Evolutionary conservation across 2,888 invertebrate genomes (phyloP), one percentile per base, ranked within the genome.

Genomic region (Elegia similella): DNA sequence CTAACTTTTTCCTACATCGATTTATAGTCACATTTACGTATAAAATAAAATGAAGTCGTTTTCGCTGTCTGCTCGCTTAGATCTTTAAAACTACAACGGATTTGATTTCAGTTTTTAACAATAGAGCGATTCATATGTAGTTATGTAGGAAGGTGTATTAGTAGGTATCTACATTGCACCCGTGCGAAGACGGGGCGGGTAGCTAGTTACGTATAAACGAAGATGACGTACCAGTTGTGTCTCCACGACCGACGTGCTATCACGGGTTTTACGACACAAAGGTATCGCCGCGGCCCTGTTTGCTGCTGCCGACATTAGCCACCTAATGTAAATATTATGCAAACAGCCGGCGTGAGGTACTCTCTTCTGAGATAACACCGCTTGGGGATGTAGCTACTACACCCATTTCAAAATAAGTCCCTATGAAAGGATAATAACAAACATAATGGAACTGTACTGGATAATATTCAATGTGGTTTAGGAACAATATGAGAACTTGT

Each of bases 261-360:
- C 56, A 42, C 15, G 42, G 43, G 34, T 55, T 54, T 57, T 47
- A 57, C 17, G 55, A 46, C 38, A 53, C 57, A 38, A 47, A 60
- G 59, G 58, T 62, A 58, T 59, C 38, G 55, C 16, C 43, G 23
- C 44, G 52, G 44, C 57, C 54, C 60, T 66, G 59, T 69, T 65
- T 62, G 66, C 60, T 54, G 59, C 54, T 59, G 52, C 60, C 63
- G 68, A 68, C 72, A 69, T 73, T 74, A 69, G 62, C 65, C 61
- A 66, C 67, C 62, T 70, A 70, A 78, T 80, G 75, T 70, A 69
- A 78, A 77, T 80, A 76, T 76, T 76, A 75, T 82, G 72, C 73
- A 75, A 80, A 79, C 73, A 72, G 68, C 71, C 64, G 63, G 65
- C 65, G 67, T 65, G 69, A 67, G 68, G 69, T 72, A 66, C 68